These are phyloP conservation scores for Enteromius treurensis DNA, from an alignment of 2,797 vertebrate species.

Conservation along the genomic window DNA sequence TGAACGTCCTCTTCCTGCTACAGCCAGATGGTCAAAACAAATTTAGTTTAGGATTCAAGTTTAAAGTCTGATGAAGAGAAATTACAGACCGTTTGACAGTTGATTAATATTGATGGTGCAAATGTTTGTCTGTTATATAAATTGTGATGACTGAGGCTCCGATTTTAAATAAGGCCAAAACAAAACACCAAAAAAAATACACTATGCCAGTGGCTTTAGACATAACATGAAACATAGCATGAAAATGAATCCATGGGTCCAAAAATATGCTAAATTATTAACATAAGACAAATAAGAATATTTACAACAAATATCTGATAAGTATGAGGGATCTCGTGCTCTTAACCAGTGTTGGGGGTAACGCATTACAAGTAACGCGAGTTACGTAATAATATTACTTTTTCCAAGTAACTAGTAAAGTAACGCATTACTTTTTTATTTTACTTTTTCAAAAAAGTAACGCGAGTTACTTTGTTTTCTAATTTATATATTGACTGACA, in stretches of 20 bases:
- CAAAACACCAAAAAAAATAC: not conserved
- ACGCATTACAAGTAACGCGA: no score
- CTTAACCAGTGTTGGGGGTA: not conserved
- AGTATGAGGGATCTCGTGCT: not conserved
- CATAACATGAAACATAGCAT: not conserved
- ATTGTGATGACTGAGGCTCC: not conserved
- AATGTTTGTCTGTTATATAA: not conserved
- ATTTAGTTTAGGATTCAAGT: not conserved
- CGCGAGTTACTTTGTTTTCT: no score
- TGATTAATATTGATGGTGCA: not conserved
- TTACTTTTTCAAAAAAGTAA: no score
- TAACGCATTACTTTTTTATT: no score
- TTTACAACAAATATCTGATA: not conserved
- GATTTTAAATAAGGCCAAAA: not conserved
- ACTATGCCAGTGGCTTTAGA: not conserved
- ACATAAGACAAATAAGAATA: not conserved
- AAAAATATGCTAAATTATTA: not conserved
- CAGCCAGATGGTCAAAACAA: constrained; percentile 30
- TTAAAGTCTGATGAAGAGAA: constrained; percentile 22
- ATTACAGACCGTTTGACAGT: not conserved
- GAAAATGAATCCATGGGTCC: not conserved
- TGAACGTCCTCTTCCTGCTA: not conserved
- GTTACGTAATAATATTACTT: no score
- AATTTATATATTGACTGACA: no score
- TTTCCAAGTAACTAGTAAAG: no score